Evolutionary conservation across 2,797 vertebrate species (phyloP).

Genomic region (Cichlasoma orientale): DNA sequence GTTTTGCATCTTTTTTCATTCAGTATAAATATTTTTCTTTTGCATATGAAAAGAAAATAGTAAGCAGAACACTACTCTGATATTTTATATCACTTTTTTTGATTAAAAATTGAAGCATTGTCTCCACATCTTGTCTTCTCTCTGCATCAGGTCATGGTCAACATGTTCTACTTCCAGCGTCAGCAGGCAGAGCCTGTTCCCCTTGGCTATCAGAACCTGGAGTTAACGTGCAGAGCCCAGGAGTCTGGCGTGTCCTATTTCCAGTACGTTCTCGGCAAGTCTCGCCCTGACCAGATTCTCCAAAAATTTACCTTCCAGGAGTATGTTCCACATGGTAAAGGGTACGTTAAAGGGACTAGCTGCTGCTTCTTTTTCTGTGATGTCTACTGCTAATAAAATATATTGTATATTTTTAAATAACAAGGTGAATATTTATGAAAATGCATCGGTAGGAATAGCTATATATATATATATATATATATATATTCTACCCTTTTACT

Average conservation of each 20-base stretch:
- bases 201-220: slow-evolving; percentile 82
- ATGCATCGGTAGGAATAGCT: background rate
- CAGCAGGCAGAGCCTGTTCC: slow-evolving; percentile 84
- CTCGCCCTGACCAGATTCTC: slow-evolving; percentile 55
- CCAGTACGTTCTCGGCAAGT: slow-evolving; percentile 80
- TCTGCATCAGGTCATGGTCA: slow-evolving; percentile 85
- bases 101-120: background rate
- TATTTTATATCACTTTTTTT: background rate
- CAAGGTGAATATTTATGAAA: background rate
- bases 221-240: slow-evolving; percentile 83
- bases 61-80: background rate
- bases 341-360: slow-evolving; percentile 32
- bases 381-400: background rate
- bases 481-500: background rate
- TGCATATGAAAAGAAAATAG: background rate
- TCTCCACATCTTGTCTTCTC: background rate
- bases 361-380: background rate
- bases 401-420: background rate
- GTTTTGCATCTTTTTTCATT: background rate
- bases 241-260: slow-evolving; percentile 88
- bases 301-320: slow-evolving; percentile 86
- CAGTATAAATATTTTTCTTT: background rate
- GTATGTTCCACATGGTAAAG: slow-evolving; percentile 63
- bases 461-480: too few relatives aligned
- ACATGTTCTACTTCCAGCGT: slow-evolving; percentile 87